Conservation (phyloP, 2,888 invertebrate species). For the Abrostola triplasia region DNA sequence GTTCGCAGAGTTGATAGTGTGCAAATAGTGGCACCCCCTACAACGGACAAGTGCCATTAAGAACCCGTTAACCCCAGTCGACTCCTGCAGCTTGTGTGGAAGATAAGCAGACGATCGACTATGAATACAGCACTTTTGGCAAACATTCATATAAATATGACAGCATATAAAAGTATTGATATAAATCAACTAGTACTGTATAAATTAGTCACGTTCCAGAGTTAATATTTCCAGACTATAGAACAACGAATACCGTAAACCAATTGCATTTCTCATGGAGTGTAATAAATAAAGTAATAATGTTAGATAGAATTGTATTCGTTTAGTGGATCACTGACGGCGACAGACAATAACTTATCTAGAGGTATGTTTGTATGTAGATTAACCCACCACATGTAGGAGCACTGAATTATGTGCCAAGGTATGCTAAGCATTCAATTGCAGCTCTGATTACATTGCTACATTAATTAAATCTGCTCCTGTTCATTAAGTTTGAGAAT, state of each 20-base stretch:
- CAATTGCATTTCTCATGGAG: no score
- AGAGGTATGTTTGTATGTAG: not conserved
- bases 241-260: no score
- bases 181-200: not conserved
- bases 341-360: not conserved
- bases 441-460: not conserved
- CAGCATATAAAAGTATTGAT: not conserved
- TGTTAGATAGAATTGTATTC: not conserved
- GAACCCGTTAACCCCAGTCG: slow-evolving; percentile 47
- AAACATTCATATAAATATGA: not conserved
- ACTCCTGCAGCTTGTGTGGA: slow-evolving; percentile 30
- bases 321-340: not conserved
- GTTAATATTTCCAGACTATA: no score
- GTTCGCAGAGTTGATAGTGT: slow-evolving; percentile 33
- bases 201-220: not conserved
- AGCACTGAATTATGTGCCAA: slow-evolving; percentile 1
- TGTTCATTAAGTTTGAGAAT: not conserved
- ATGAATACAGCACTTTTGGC: slow-evolving; percentile 12
- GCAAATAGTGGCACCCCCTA: slow-evolving; percentile 27
- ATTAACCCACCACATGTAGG: slow-evolving; percentile 1
- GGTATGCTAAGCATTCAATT: slow-evolving; percentile 2
- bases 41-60: slow-evolving; percentile 44
- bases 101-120: slow-evolving; percentile 36
- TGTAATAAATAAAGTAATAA: no score
- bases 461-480: not conserved